phyloP scores from a whole-genome alignment of 2,888 invertebrate species.

The Ferrisia virgata region DNA sequence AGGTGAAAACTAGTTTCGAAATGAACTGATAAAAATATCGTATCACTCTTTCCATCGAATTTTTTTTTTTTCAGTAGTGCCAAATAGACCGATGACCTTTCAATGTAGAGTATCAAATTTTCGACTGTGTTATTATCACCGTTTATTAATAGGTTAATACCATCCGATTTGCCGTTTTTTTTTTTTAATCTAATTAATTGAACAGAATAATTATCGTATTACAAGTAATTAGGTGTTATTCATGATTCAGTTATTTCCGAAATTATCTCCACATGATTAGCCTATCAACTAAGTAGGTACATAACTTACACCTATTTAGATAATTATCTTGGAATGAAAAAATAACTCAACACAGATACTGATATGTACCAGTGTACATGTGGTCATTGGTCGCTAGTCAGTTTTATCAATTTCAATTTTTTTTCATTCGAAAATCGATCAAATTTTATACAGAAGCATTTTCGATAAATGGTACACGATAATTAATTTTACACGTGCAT shows the following conservation, averaged over 20 bases:
- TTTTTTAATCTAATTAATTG: conserved; percentile 27
- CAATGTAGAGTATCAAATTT: not conserved
- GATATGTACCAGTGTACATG: too few relatives aligned
- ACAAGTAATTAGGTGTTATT: conserved; percentile 14
- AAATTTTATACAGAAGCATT: too few relatives aligned
- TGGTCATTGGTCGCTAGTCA: too few relatives aligned
- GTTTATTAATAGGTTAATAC: not conserved
- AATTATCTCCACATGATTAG: not conserved
- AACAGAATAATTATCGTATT: not conserved
- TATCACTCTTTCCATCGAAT: not conserved
- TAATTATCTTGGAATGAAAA: not conserved
- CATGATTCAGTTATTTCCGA: not conserved
- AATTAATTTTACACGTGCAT: too few relatives aligned
- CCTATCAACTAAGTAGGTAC: not conserved
- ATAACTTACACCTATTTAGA: not conserved
- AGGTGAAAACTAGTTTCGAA: not conserved
- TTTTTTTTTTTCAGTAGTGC: not conserved
- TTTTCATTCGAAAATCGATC: too few relatives aligned
- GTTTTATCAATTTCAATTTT: too few relatives aligned
- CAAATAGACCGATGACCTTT: conserved; percentile 15
- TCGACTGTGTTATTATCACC: conserved; percentile 12
- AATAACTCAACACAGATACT: not conserved
- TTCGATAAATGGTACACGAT: too few relatives aligned
- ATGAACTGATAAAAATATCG: not conserved
- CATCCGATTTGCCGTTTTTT: not conserved